Conservation (phyloP, 2,888 invertebrate genomes). For the Amblyteles armatorius region DNA sequence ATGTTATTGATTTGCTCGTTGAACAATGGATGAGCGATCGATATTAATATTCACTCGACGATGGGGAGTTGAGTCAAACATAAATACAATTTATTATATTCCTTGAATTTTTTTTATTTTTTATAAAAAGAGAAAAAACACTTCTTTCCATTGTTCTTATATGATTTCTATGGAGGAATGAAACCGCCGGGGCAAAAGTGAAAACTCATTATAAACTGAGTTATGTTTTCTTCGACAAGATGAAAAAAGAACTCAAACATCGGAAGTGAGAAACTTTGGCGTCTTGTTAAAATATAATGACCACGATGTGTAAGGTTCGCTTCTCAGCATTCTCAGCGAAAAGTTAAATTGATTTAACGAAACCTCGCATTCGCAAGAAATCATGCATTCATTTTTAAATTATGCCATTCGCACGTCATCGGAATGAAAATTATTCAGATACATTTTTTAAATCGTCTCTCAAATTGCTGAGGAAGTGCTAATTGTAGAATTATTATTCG, state of each 20-base stretch:
- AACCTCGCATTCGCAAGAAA: background rate
- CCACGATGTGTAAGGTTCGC: background rate
- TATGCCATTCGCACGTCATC: too few relatives aligned
- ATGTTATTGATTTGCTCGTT: background rate
- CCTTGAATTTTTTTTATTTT: background rate
- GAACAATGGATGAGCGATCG: background rate
- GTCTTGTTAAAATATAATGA: constrained; percentile 1
- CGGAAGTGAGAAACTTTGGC: background rate
- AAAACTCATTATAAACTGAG: background rate
- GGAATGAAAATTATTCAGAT: too few relatives aligned
- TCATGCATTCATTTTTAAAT: background rate
- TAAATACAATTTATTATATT: background rate
- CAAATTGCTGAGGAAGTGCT: too few relatives aligned
- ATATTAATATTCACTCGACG: too few relatives aligned
- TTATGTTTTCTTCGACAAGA: background rate
- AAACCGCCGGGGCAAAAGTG: background rate
- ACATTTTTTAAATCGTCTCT: too few relatives aligned
- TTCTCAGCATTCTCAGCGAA: background rate
- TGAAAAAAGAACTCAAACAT: background rate
- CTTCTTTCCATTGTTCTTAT: background rate
- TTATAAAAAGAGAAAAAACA: background rate
- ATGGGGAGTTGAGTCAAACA: too few relatives aligned
- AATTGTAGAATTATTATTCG: too few relatives aligned
- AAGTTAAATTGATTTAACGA: background rate
- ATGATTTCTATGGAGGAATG: background rate